phyloP scores from a whole-genome alignment of 2,113 vertebrate genomes.

The Pluvianellus socialis region DNA sequence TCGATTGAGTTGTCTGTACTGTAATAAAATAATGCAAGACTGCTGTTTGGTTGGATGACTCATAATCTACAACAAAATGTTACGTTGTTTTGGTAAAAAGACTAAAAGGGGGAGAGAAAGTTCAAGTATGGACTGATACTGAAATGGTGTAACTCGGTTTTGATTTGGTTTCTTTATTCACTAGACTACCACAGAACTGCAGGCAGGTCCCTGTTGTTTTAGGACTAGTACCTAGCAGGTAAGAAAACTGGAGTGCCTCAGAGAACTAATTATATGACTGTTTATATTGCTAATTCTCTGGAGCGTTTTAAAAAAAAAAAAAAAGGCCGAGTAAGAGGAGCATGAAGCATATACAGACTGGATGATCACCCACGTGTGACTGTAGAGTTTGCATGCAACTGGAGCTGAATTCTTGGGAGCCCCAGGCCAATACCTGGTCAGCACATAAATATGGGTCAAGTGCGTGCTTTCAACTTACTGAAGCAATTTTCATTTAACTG shows the following conservation, averaged over 20 bases:
- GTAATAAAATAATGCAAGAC: background rate
- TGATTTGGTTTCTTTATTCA: background rate
- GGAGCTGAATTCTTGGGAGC: background rate
- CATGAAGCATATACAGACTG: background rate
- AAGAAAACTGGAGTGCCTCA: background rate
- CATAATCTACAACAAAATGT: background rate
- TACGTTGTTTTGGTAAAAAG: background rate
- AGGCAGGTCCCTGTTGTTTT: background rate
- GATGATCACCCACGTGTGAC: background rate
- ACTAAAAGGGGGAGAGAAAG: background rate
- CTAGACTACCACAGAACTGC: background rate
- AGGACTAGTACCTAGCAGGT: background rate
- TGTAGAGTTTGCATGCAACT: background rate
- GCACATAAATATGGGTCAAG: background rate
- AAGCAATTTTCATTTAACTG: background rate
- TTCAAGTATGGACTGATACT: background rate
- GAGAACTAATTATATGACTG: background rate
- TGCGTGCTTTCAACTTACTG: background rate
- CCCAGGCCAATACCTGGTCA: background rate
- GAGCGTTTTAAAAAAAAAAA: background rate
- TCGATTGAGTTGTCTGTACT: background rate
- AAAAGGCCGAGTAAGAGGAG: background rate
- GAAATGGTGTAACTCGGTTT: background rate
- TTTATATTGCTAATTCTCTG: background rate
- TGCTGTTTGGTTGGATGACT: background rate